Conservation (phyloP, 2,888 invertebrate genomes). For the Ochropacha duplaris region DNA sequence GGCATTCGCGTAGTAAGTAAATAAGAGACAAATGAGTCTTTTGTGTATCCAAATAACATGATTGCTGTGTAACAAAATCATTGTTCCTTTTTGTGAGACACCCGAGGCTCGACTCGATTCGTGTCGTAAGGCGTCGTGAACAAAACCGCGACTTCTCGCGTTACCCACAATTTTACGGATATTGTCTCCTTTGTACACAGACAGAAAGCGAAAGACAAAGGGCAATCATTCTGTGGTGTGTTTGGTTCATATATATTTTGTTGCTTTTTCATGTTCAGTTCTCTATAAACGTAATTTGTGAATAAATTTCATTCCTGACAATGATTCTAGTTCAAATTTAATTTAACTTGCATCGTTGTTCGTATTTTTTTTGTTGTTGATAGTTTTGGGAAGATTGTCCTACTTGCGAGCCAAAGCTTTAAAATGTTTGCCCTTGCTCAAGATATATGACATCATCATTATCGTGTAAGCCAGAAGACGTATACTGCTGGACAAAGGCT, state of each 20-base stretch:
- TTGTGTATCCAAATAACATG: slow-evolving; percentile 36
- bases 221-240: slow-evolving; percentile 19
- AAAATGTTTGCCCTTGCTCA: too few species aligned
- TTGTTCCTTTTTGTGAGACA: slow-evolving; percentile 28
- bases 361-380: too few species aligned
- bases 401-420: too few species aligned
- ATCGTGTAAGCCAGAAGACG: too few species aligned
- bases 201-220: slow-evolving; percentile 29
- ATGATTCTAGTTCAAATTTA: too few species aligned
- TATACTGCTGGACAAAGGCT: too few species aligned
- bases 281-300: background rate
- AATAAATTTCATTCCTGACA: background rate
- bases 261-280: background rate
- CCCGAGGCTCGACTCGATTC: slow-evolving; percentile 5
- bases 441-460: too few species aligned
- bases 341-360: too few species aligned
- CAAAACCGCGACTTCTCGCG: slow-evolving; percentile 30
- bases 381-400: too few species aligned
- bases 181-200: slow-evolving; percentile 36
- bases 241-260: slow-evolving; percentile 7
- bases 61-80: slow-evolving; percentile 36
- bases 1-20: slow-evolving; percentile 18
- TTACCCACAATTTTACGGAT: slow-evolving; percentile 34
- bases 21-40: slow-evolving; percentile 34
- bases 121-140: slow-evolving; percentile 29